A percentile compares a stretch with the other conserved stretches of the same genome.
Evolutionary conservation across 1,140 invertebrate species (phyloP).

Genomic region (Cyclargus thomasi): DNA sequence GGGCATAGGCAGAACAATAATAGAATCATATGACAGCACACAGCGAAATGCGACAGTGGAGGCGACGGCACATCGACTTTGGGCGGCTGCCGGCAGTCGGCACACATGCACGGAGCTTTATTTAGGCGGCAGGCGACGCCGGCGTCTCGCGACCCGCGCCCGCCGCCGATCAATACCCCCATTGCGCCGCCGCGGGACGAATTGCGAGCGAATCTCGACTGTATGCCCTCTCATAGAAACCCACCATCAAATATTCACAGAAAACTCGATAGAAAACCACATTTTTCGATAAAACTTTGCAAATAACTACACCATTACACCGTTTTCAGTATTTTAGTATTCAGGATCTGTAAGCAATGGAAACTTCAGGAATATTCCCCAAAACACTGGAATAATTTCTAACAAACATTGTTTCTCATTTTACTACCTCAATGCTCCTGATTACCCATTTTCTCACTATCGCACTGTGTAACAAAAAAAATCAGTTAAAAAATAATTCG

Average conservation of each 20-base stretch:
- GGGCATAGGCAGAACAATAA: conserved; percentile 15
- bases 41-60: conserved; percentile 17
- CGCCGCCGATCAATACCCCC: conserved; percentile 69
- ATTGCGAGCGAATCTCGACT: conserved; percentile 60
- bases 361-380: background rate
- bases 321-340: background rate
- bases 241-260: conserved; percentile 72
- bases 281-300: conserved; percentile 30
- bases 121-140: conserved; percentile 68
- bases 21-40: conserved; percentile 24
- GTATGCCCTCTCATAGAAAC: conserved; percentile 60
- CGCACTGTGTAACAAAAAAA: background rate
- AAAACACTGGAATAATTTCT: background rate
- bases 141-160: conserved; percentile 59
- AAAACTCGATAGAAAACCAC: conserved; percentile 53
- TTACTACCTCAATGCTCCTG: background rate
- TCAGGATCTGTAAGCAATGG: background rate
- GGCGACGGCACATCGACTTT: conserved; percentile 46
- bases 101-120: conserved; percentile 68
- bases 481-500: background rate
- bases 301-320: background rate
- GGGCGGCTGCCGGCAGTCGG: conserved; percentile 54
- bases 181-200: conserved; percentile 66
- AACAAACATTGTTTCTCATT: background rate
- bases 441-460: background rate